Percentiles rank a stretch among this genome's conserved stretches.
Evolutionary conservation across 2,888 invertebrate genomes (phyloP).

Genomic region (Mimas tiliae): DNA sequence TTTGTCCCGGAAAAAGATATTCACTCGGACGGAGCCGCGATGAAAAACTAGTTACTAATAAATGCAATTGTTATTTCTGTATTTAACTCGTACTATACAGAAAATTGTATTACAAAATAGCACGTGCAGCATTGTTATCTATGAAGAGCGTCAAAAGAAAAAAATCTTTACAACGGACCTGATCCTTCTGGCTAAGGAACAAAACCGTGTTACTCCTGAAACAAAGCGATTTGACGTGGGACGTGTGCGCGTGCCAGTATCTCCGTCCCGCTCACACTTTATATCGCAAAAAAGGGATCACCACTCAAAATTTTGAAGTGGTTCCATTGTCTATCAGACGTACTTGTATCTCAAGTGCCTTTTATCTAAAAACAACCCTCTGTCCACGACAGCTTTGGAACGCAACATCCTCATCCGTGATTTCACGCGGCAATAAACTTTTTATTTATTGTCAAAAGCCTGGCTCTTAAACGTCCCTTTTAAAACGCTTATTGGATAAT

Average conservation of each 20-base stretch:
- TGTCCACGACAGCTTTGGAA: conserved; percentile 29
- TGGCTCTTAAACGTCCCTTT: conserved; percentile 36
- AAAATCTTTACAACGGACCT: conserved; percentile 59
- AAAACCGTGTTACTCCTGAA: conserved; percentile 57
- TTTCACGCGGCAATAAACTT: conserved; percentile 41
- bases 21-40: too few species aligned
- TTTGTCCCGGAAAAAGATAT: too few species aligned
- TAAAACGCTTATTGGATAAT: conserved; percentile 39
- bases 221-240: conserved; percentile 49
- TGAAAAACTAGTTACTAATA: not conserved
- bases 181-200: conserved; percentile 73
- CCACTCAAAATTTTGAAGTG: conserved; percentile 69
- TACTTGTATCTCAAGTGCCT: conserved; percentile 20
- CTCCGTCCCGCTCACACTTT: conserved; percentile 33
- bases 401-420: conserved; percentile 40
- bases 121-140: conserved; percentile 26
- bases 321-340: conserved; percentile 60
- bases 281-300: conserved; percentile 66
- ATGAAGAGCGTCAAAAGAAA: conserved; percentile 28
- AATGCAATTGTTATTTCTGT: not conserved
- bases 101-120: conserved; percentile 10
- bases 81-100: not conserved
- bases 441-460: conserved; percentile 42
- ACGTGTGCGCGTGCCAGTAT: conserved; percentile 69
- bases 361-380: conserved; percentile 28